Conservation (phyloP, 1,140 invertebrate species). For the Helicoverpa armigera region DNA sequence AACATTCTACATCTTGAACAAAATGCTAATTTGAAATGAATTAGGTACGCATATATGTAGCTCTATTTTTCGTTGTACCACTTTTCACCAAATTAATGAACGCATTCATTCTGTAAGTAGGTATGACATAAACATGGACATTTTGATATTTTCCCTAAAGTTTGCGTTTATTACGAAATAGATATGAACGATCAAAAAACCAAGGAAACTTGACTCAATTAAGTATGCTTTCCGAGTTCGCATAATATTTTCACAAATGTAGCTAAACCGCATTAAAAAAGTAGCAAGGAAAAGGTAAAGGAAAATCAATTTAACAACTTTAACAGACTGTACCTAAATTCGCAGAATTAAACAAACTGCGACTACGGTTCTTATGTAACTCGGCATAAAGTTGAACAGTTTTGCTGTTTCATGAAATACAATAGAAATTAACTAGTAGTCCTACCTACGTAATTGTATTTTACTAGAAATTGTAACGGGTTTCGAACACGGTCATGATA, state of each 20-base stretch:
- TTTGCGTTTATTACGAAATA: not conserved
- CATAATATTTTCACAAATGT: not conserved
- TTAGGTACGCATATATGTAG: not conserved
- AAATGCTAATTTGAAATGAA: no score
- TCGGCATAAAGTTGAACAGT: conserved; percentile 15
- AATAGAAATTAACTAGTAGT: conserved; percentile 8
- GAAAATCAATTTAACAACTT: conserved; percentile 9
- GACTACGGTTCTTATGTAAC: conserved; percentile 2
- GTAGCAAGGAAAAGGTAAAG: no score
- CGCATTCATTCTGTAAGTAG: no score
- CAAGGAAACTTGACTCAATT: not conserved
- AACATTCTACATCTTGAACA: no score
- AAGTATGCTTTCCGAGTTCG: not conserved
- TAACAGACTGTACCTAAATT: conserved; percentile 7
- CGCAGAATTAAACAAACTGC: conserved; percentile 34
- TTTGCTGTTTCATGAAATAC: conserved; percentile 36
- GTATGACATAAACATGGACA: no score
- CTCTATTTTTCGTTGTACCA: no score
- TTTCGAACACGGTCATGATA: conserved; percentile 23
- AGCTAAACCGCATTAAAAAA: not conserved
- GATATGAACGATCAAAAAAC: not conserved
- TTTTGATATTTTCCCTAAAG: not conserved
- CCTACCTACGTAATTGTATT: conserved; percentile 11
- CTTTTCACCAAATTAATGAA: no score
- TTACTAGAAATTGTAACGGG: conserved; percentile 16